Base-by-base conservation (phyloP, 2,113 vertebrate genomes). In the Brachyistius frenatus region DNA sequence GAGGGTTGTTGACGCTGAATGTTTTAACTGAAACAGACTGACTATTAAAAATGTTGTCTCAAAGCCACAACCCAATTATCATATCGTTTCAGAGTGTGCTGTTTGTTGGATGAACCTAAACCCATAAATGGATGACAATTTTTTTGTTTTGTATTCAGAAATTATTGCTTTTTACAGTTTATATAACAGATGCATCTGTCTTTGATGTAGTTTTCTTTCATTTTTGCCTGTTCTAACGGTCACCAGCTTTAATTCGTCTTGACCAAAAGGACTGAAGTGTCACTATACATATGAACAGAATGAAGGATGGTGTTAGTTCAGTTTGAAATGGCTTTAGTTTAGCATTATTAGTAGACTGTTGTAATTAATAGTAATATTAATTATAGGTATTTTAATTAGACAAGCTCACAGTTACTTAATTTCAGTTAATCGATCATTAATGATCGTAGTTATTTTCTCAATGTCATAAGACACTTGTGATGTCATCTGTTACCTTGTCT, bases 21-120 rank as follows among this genome's bases (percentile, higher is more conserved):
- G 50, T 53, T 78, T 56, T 41, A 23, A 44, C 16, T 79, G 55
- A 71, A 67, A 66, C 41, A 80, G 11, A 11, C 8, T 16, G 49
- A 66, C 66, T 54, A 14, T 57, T 67, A 49, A 8, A 62, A 33
- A 31, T 52, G 23, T 44, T 55, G 23, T 23, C 23, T 46, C 44
- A 46, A 53, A 73, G 23, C 63, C 41, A 50, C 47, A 44, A 16
- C 23, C 44, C 52, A 37, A 23, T 54, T 36, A 70, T 54, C 37
- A 53, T 78, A 55, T 41, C 41, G 13, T 9, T 54, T 11, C 41
- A 52, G 14, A 44, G n/a, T 9, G 14, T 47, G 14, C 39, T 13
- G 16, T 23, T 23, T 67, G 58, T 3, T 36, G 11, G 23, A 41
- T 16, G 31, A 14, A 46, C 36, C 53, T 53, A 66, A 37, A 47